Percentiles rank a stretch among this genome's conserved stretches.
Evolutionary conservation across 2,797 vertebrate species (phyloP).

Genomic region (Gymnoscopelus braueri): DNA sequence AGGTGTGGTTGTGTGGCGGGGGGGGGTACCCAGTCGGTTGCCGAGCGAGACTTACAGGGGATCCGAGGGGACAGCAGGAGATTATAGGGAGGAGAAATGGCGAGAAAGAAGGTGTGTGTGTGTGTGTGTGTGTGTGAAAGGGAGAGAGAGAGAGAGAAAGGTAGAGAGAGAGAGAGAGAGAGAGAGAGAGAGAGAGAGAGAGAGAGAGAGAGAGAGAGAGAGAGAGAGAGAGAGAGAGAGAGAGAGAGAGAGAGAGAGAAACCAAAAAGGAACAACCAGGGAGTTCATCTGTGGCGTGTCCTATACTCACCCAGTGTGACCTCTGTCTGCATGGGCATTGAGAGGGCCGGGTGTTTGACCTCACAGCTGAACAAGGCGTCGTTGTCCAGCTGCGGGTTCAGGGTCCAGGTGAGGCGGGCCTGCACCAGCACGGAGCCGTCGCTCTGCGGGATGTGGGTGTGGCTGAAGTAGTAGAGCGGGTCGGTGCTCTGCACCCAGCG

Average conservation of each 20-base stretch:
- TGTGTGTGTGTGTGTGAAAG: constrained; percentile 16
- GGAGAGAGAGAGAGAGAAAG: not conserved
- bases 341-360: constrained; percentile 95
- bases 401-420: constrained; percentile 96
- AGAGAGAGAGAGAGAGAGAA: not conserved
- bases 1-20: constrained; percentile 7
- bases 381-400: constrained; percentile 97
- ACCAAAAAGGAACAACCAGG: constrained; percentile 5
- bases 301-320: constrained; percentile 89
- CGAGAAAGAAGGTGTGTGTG: constrained; percentile 8
- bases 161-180: not conserved
- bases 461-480: constrained; percentile 93
- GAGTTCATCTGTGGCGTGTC: not conserved
- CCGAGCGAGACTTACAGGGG: constrained; percentile 30
- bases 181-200: not conserved
- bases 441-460: constrained; percentile 89
- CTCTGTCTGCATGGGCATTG: constrained; percentile 98
- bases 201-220: not conserved
- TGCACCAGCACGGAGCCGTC: constrained; percentile 95
- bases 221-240: not conserved
- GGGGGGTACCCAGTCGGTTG: constrained; percentile 19
- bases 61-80: constrained; percentile 34
- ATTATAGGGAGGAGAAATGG: constrained; percentile 33
- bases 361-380: constrained; percentile 98
- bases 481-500: constrained; percentile 94